Evolutionary conservation across 2,797 vertebrate species (phyloP).

Genomic region (Tinamus major): DNA sequence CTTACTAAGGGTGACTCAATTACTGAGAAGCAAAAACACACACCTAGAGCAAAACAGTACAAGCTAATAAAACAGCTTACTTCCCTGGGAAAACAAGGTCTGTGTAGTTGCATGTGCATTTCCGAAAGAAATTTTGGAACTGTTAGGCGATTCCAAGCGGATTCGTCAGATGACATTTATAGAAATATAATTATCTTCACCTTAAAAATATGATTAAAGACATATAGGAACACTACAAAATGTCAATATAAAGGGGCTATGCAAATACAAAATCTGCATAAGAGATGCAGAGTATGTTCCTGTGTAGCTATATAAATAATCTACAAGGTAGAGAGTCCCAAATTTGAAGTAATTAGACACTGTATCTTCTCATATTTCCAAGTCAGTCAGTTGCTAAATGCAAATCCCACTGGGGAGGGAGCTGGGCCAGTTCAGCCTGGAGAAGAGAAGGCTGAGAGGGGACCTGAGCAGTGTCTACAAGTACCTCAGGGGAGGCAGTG

Average conservation of each 20-base stretch:
- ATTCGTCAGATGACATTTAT: slow-evolving; percentile 27
- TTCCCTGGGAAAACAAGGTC: neutral
- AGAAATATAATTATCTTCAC: neutral
- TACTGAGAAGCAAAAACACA: neutral
- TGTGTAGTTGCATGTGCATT: neutral
- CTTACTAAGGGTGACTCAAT: neutral
- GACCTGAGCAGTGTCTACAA: too few species aligned
- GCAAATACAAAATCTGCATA: neutral
- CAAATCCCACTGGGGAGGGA: neutral
- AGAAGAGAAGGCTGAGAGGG: too few species aligned
- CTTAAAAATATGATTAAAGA: slow-evolving; percentile 44
- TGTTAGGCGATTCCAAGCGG: slow-evolving; percentile 1
- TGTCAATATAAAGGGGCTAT: neutral
- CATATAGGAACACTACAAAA: neutral
- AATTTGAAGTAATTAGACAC: neutral
- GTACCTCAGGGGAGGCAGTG: too few species aligned
- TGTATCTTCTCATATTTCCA: neutral
- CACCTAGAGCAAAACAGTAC: neutral
- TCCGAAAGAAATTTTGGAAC: neutral
- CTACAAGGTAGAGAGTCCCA: neutral
- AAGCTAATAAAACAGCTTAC: neutral
- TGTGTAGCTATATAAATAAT: neutral
- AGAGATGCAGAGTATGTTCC: neutral
- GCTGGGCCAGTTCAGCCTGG: too few species aligned
- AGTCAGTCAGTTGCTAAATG: neutral